These are phyloP conservation scores for Brachyopa scutellaris DNA, from an alignment of 2,888 invertebrate species.

Conservation along the genomic window DNA sequence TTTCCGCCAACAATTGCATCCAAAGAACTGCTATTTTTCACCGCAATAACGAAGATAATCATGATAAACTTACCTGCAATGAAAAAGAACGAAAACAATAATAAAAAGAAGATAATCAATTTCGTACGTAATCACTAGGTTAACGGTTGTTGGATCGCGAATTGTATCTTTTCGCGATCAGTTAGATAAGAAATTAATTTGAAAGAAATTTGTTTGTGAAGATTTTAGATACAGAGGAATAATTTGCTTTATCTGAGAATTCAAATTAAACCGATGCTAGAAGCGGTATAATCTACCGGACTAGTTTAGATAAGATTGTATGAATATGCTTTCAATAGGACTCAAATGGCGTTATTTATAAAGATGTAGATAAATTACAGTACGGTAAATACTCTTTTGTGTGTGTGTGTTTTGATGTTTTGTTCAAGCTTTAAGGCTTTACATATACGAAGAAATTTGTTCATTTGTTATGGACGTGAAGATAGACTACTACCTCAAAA, in stretches of 20 bases:
- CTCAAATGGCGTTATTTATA: too few species aligned
- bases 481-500: too few species aligned
- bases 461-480: too few species aligned
- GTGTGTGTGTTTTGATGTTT: too few species aligned
- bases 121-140: slow-evolving; percentile 42
- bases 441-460: too few species aligned
- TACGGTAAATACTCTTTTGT: too few species aligned
- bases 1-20: slow-evolving; percentile 32
- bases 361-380: too few species aligned
- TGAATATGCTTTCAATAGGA: too few species aligned
- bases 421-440: too few species aligned
- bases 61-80: slow-evolving; percentile 70
- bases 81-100: slow-evolving; percentile 37
- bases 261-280: too few species aligned
- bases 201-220: neutral
- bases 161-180: slow-evolving; percentile 22
- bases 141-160: slow-evolving; percentile 47
- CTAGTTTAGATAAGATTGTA: too few species aligned
- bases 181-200: slow-evolving; percentile 19
- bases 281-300: too few species aligned
- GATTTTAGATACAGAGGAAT: neutral
- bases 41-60: slow-evolving; percentile 30
- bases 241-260: neutral
- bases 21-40: slow-evolving; percentile 56
- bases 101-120: slow-evolving; percentile 62